Evolutionary conservation across 2,888 invertebrate genomes (phyloP).

Genomic region (Diarsia rubi): DNA sequence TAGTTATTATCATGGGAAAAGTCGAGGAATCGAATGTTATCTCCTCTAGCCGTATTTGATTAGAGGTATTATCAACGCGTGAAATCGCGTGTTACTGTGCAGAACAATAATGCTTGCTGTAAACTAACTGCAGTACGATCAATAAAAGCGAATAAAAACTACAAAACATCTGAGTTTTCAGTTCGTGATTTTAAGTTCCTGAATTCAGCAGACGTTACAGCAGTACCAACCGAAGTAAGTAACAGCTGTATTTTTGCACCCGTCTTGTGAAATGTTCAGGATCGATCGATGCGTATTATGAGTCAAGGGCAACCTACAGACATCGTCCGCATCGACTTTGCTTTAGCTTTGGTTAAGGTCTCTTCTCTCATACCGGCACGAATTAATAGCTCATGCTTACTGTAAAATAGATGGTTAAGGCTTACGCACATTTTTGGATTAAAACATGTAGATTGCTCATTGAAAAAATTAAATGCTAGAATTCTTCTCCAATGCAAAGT

Average conservation of each 20-base stretch:
- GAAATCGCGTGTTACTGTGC: slow-evolving; percentile 9
- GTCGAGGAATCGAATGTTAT: background rate
- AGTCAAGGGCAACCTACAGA: slow-evolving; percentile 16
- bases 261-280: slow-evolving; percentile 32
- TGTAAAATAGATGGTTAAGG: slow-evolving; percentile 8
- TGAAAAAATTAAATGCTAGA: background rate
- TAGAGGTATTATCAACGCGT: slow-evolving; percentile 13
- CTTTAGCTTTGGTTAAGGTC: slow-evolving; percentile 19
- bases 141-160: slow-evolving; percentile 4
- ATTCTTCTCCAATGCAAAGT: background rate
- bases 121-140: slow-evolving; percentile 12
- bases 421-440: background rate
- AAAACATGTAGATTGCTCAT: background rate
- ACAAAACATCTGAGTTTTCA: background rate
- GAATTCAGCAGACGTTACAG: background rate
- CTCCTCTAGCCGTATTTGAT: background rate
- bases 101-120: background rate
- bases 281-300: slow-evolving; percentile 35
- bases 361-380: background rate
- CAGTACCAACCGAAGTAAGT: background rate
- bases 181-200: background rate
- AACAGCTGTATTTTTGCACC: background rate
- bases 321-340: slow-evolving; percentile 1
- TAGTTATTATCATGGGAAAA: background rate
- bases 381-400: background rate